Evolutionary conservation across 2,113 vertebrate genomes (phyloP), one percentile per base, ranked within the genome.

Genomic region (Ictalurus furcatus): DNA sequence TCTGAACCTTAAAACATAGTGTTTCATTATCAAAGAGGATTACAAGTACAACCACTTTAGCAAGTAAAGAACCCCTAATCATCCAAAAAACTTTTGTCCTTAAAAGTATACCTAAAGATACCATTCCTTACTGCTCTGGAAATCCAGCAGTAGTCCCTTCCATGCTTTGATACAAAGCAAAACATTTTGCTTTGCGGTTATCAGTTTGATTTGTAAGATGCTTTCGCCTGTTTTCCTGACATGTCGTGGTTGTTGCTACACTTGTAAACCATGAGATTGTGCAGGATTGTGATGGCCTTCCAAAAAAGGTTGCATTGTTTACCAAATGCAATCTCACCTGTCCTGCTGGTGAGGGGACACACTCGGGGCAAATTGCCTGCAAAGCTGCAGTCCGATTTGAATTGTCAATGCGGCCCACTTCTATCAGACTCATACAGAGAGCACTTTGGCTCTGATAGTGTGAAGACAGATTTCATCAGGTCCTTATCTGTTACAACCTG

Each of bases 401-500:
- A 94, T 94, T 92, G 91, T 94, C 94, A 94, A 92, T 94, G 92
- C 81, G 90, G 88, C 91, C 80, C 40, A 91, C 91, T 90, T 92
- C 91, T 90, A 92, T 94, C 95, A 92, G 92, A 93, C 90, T 92
- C 94, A 82, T 93, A 92, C 89, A 1, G 87, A 94, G 95, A 95
- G 78, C 91, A 78, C 93, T 94, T 94, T 94, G 95, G 95, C 94
- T 95, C 90, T 59, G 95, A 95, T 93, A 96, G 95, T 95, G 95
- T 94, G 88, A 93, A 96, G 97, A 96, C 97, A 97, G 96, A 97
- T 96, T 96, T 94, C 95, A 97, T 97, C 96, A 96, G 93, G 91
- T 93, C 93, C 93, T 96, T 98, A 96, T 97, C 96, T 97, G 96
- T 96, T 96, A 96, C 95, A 96, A 96, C 94, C 94, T 96, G 96